A percentile compares a stretch with the other conserved stretches of the same genome.
Evolutionary conservation across 2,113 vertebrate genomes (phyloP).

Genomic region (Heterotis niloticus): DNA sequence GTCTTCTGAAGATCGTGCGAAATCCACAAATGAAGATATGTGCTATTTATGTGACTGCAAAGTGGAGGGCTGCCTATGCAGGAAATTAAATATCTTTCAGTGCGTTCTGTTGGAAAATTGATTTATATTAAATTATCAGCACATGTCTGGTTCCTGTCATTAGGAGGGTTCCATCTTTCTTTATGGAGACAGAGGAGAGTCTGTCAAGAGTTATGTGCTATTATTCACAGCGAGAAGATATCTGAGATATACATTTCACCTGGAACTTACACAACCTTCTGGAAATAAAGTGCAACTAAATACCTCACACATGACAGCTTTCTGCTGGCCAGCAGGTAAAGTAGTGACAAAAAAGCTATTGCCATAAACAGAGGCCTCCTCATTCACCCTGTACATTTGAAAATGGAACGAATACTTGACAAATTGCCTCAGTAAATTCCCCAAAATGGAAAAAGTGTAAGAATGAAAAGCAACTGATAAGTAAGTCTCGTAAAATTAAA

Average conservation of each 20-base stretch:
- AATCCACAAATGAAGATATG: neutral
- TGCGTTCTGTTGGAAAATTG: neutral
- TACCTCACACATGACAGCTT: too few relatives aligned
- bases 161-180: neutral
- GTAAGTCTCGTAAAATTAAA: too few relatives aligned
- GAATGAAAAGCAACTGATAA: too few relatives aligned
- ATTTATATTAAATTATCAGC: neutral
- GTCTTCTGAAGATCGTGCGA: conserved; percentile 33
- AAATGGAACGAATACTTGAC: too few relatives aligned
- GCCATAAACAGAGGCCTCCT: too few relatives aligned
- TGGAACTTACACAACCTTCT: neutral
- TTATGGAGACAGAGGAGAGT: neutral
- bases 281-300: too few relatives aligned
- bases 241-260: neutral
- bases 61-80: neutral
- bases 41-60: neutral
- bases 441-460: too few relatives aligned
- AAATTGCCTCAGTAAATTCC: too few relatives aligned
- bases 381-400: too few relatives aligned
- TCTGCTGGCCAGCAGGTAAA: too few relatives aligned
- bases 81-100: conserved; percentile 32
- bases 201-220: neutral
- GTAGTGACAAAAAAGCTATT: too few relatives aligned
- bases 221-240: neutral
- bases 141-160: neutral